Conservation (phyloP, 2,797 vertebrate genomes). For the Aldrovandia affinis region DNA sequence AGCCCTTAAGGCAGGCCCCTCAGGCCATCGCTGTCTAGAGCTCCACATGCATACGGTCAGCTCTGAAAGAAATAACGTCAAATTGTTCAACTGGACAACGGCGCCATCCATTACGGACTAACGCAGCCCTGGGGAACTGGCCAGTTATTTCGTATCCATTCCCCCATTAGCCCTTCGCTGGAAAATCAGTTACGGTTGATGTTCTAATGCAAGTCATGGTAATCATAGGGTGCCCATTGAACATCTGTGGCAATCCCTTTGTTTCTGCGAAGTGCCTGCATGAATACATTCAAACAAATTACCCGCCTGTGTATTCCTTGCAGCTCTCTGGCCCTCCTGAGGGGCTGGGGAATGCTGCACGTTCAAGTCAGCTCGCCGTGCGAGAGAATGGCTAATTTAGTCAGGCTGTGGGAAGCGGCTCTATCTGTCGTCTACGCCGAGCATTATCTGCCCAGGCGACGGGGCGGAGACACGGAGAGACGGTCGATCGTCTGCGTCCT, state of each 20-base stretch:
- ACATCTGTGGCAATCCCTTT: slow-evolving; percentile 18
- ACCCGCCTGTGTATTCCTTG: not conserved
- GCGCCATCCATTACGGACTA: not conserved
- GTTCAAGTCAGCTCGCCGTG: not conserved
- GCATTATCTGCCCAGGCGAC: not conserved
- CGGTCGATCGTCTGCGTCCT: slow-evolving; percentile 43
- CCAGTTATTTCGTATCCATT: slow-evolving; percentile 9
- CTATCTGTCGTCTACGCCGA: not conserved
- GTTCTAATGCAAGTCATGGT: not conserved
- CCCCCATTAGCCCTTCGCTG: not conserved
- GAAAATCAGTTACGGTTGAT: slow-evolving; percentile 10
- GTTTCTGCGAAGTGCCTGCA: not conserved
- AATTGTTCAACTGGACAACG: slow-evolving; percentile 5
- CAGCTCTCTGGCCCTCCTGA: not conserved
- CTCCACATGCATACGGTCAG: not conserved
- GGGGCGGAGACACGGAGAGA: not conserved
- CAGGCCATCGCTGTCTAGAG: not conserved
- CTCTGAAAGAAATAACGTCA: not conserved
- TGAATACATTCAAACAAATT: slow-evolving; percentile 8
- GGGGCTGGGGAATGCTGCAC: not conserved
- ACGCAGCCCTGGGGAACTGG: not conserved
- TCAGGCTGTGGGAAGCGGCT: slow-evolving; percentile 4
- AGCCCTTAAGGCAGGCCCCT: not conserved
- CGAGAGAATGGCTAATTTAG: not conserved
- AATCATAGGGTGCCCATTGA: not conserved